Conservation (phyloP, 30 jellyfish, hydroid and myxozoan species). For the Cassiopea xamachana region DNA sequence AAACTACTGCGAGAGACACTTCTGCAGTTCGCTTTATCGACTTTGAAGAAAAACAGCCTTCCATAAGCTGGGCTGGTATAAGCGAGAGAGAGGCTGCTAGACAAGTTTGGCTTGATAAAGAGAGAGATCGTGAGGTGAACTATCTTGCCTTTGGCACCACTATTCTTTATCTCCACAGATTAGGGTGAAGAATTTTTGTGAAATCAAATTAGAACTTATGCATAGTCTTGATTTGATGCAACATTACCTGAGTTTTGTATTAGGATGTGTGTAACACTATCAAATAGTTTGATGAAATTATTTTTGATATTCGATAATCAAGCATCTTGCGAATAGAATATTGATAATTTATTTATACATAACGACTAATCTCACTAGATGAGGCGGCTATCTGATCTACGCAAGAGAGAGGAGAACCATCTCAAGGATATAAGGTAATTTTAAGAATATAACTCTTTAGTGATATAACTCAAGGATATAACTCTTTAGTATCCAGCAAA, state of each 20-base stretch:
- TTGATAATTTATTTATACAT: not conserved
- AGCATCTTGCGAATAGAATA: too few species aligned
- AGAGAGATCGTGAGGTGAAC: conserved; percentile 67
- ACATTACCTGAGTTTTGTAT: too few species aligned
- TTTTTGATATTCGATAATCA: too few species aligned
- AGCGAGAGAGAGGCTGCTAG: conserved; percentile 77
- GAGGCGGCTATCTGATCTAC: not conserved
- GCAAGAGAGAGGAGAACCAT: conserved; percentile 23
- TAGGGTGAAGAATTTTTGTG: too few species aligned
- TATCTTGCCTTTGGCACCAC: not conserved
- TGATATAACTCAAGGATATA: too few species aligned
- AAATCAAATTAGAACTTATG: too few species aligned
- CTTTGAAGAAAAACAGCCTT: not conserved
- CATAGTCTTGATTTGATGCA: too few species aligned
- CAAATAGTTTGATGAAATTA: too few species aligned
- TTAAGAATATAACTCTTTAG: too few species aligned
- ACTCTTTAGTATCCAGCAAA: too few species aligned
- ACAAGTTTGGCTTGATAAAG: conserved; percentile 81
- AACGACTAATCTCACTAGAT: not conserved
- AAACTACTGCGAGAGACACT: not conserved
- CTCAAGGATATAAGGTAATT: conserved; percentile 40
- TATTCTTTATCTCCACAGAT: not conserved
- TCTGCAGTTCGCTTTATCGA: conserved; percentile 12
- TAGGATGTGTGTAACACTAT: too few species aligned
- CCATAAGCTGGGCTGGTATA: not conserved